Conservation (phyloP, 53 echinoderm and acorn worm species). For the Holothuria leucospilota region DNA sequence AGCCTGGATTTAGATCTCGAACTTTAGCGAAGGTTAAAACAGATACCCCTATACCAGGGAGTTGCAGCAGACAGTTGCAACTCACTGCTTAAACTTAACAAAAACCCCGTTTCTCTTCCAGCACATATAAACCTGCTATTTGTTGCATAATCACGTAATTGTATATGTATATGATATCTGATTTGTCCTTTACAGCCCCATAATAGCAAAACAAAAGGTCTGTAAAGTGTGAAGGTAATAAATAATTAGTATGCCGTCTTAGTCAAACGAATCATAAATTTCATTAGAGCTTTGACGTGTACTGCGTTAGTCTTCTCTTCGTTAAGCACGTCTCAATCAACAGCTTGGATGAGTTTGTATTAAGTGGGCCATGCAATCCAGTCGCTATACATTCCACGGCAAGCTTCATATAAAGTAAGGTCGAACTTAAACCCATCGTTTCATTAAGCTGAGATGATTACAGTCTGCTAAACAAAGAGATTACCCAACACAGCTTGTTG, state of each 20-base stretch:
- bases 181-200: conserved; percentile 1
- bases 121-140: too few species aligned
- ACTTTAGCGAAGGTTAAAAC: too few species aligned
- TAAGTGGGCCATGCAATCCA: conserved; percentile 20
- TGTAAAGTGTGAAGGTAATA: conserved; percentile 13
- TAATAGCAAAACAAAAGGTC: conserved; percentile 12
- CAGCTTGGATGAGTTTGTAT: conserved; percentile 20
- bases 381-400: not conserved
- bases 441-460: not conserved
- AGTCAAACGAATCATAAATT: conserved; percentile 30
- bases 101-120: too few species aligned
- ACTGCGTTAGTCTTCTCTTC: conserved; percentile 4
- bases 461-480: conserved; percentile 33
- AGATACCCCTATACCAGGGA: too few species aligned
- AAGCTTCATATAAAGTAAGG: too few species aligned
- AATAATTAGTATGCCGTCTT: conserved; percentile 37
- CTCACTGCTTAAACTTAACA: too few species aligned
- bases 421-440: too few species aligned
- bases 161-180: not conserved
- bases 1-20: too few species aligned
- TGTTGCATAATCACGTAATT: too few species aligned
- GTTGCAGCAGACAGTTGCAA: too few species aligned
- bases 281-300: conserved; percentile 23
- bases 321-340: conserved; percentile 25
- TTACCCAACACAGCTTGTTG: not conserved